phyloP scores from a whole-genome alignment of 2,888 invertebrate genomes.

The Bimastos eiseni region DNA sequence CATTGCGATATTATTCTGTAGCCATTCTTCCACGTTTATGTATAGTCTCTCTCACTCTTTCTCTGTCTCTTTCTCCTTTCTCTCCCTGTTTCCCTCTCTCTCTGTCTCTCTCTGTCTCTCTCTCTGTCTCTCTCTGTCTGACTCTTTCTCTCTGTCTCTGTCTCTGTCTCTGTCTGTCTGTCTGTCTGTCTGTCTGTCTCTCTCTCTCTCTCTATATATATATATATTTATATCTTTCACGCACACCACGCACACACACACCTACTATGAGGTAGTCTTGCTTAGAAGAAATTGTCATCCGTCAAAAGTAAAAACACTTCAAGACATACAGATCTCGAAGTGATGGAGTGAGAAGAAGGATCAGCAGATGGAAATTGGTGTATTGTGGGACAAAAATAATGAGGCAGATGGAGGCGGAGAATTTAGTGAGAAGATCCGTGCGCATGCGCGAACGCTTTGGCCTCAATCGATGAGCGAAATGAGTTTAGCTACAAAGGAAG shows the following conservation, averaged over 20 bases:
- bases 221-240: too few species aligned
- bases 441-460: conserved; percentile 13
- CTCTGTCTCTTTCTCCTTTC: too few species aligned
- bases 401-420: neutral
- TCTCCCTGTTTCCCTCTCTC: too few species aligned
- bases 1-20: too few species aligned
- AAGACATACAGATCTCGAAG: neutral
- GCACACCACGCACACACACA: neutral
- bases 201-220: too few species aligned
- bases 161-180: too few species aligned
- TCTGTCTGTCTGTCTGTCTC: too few species aligned
- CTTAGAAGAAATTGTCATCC: neutral
- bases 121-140: too few species aligned
- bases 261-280: neutral
- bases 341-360: neutral
- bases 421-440: neutral
- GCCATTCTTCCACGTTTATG: too few species aligned
- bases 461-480: neutral
- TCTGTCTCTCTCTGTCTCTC: too few species aligned
- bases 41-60: too few species aligned
- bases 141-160: too few species aligned
- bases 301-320: neutral
- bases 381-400: neutral
- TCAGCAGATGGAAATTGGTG: neutral
- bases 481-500: neutral